These are phyloP conservation scores for Patiria pectinifera DNA, from an alignment of 53 echinoderm and acorn worm species.

Conservation along the genomic window DNA sequence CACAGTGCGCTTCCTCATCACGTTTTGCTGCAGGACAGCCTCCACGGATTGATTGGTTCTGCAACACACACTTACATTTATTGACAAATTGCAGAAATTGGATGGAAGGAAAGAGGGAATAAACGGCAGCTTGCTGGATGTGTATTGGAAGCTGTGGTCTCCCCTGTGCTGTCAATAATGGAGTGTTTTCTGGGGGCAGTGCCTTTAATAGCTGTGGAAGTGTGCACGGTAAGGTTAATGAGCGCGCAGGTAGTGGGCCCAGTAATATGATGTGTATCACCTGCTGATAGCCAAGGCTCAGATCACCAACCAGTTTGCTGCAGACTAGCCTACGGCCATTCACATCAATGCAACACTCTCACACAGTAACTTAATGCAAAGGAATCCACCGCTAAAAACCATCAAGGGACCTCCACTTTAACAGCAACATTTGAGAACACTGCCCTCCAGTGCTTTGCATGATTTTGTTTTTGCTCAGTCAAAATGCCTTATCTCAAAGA, in stretches of 20 bases:
- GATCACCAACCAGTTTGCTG: conserved; percentile 47
- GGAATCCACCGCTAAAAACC: conserved; percentile 52
- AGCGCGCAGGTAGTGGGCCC: conserved; percentile 56
- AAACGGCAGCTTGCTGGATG: conserved; percentile 20
- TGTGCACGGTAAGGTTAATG: conserved; percentile 64
- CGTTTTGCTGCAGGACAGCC: conserved; percentile 60
- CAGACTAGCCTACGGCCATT: conserved; percentile 62
- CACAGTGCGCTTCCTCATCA: conserved; percentile 14
- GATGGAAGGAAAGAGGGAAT: conserved; percentile 56
- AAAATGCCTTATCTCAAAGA: conserved; percentile 26
- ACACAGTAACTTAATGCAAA: conserved; percentile 48
- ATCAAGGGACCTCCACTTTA: conserved; percentile 60
- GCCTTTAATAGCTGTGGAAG: conserved; percentile 61
- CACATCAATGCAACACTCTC: conserved; percentile 54
- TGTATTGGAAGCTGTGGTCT: conserved; percentile 30
- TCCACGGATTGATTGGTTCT: conserved; percentile 55
- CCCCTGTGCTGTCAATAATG: conserved; percentile 54
- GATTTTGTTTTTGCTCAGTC: conserved; percentile 15
- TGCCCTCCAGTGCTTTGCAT: conserved; percentile 43
- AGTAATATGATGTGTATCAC: conserved; percentile 65
- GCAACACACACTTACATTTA: conserved; percentile 65
- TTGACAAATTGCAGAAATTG: conserved; percentile 64
- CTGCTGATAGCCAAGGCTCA: conserved; percentile 53
- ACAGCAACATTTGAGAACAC: conserved; percentile 45
- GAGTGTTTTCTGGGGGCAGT: conserved; percentile 60